Percentiles rank a stretch among this genome's conserved stretches.
phyloP scores from a whole-genome alignment of 2,797 vertebrate species.

The Delichon dasypus region DNA sequence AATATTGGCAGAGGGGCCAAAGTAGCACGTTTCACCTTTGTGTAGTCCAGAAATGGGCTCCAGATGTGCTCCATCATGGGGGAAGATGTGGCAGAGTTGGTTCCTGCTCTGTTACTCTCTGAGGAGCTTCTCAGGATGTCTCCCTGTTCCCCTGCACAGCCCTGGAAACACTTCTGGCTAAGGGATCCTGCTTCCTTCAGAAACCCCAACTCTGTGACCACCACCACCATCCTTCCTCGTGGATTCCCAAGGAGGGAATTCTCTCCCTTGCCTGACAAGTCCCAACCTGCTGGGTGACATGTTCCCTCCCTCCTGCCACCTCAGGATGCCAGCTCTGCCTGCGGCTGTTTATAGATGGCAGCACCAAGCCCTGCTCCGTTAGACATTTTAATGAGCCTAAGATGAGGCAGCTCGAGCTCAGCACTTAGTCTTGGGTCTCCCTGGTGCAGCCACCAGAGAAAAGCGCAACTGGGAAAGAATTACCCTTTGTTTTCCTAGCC shows the following conservation, averaged over 20 bases:
- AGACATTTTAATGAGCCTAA: neutral
- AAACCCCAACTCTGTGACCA: neutral
- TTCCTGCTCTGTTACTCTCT: neutral
- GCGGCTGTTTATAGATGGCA: neutral
- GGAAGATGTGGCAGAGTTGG: neutral
- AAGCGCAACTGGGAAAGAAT: neutral
- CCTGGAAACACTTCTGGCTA: neutral
- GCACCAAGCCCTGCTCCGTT: slow-evolving; percentile 23
- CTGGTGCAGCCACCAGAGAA: rapidly evolving
- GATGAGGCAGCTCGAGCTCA: neutral
- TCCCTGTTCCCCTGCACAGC: neutral
- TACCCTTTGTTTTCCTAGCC: neutral
- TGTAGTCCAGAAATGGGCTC: neutral
- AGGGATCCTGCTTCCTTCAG: neutral
- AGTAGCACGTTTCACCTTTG: neutral
- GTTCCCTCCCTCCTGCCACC: slow-evolving; percentile 16
- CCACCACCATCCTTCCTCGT: neutral
- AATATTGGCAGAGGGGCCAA: neutral
- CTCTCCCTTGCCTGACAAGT: neutral
- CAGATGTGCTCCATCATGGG: rapidly evolving
- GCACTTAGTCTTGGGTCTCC: neutral
- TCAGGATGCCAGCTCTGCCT: neutral
- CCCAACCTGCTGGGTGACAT: neutral
- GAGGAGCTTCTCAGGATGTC: neutral
- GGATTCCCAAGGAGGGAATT: neutral